A percentile compares a stretch with the other conserved stretches of the same genome.
phyloP scores from a whole-genome alignment of 2,113 vertebrate genomes.

The Pyrgilauda ruficollis region DNA sequence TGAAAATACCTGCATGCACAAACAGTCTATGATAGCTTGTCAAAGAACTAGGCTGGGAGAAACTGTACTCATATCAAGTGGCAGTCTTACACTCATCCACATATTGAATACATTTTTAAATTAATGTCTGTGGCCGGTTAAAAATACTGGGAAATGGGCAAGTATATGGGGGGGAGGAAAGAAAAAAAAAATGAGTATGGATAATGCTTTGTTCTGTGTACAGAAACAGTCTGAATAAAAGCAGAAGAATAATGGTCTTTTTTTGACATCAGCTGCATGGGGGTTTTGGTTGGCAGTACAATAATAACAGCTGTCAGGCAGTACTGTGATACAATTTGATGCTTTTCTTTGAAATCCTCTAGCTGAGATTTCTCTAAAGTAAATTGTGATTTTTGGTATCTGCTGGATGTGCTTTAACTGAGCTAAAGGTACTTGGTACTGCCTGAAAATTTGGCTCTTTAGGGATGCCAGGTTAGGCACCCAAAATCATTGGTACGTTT shows the following conservation, averaged over 20 bases:
- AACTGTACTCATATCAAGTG: background rate
- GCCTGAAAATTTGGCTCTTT: background rate
- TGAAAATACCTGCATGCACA: conserved; percentile 27
- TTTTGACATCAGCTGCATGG: background rate
- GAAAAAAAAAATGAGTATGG: background rate
- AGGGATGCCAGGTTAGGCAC: background rate
- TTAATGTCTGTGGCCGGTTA: background rate
- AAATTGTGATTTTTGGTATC: background rate
- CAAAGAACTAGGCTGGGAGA: background rate
- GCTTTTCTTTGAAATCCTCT: conserved; percentile 27
- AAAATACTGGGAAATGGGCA: background rate
- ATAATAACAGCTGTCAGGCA: conserved; percentile 28
- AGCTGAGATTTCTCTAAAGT: background rate
- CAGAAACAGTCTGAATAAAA: background rate
- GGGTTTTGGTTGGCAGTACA: background rate
- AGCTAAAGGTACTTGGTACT: background rate
- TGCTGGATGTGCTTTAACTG: background rate
- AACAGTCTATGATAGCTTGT: background rate
- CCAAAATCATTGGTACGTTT: background rate
- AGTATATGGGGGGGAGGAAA: background rate
- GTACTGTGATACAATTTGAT: background rate
- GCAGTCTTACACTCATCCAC: background rate
- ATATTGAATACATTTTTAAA: background rate
- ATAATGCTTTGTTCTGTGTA: background rate
- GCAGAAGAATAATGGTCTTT: background rate